phyloP scores from a whole-genome alignment of 2,113 vertebrate species.

The Chlorocebus sabaeus region DNA sequence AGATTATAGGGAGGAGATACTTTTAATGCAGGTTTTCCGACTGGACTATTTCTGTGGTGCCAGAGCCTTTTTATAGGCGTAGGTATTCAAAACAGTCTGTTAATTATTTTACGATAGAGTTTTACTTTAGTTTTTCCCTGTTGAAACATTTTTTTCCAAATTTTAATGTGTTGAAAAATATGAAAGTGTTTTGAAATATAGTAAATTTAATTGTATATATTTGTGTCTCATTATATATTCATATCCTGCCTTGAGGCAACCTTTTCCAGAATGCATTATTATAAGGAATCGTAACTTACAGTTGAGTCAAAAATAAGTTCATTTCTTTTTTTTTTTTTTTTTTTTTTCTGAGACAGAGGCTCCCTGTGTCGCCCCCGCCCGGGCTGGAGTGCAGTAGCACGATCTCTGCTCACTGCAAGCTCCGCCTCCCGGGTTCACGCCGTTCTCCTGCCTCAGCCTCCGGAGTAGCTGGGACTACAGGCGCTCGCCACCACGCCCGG shows the following conservation, averaged over 20 bases:
- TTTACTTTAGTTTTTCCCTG: not conserved
- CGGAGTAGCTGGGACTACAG: too few species aligned
- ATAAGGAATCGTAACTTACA: slow-evolving; percentile 1
- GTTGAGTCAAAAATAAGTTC: not conserved
- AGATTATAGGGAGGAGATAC: not conserved
- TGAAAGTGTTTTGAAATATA: not conserved
- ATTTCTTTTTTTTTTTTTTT: not conserved
- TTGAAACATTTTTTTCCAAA: not conserved
- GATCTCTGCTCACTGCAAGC: too few species aligned
- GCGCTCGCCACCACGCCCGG: fast-evolving
- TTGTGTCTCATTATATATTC: slow-evolving; percentile 6
- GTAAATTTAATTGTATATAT: not conserved
- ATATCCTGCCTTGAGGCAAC: not conserved
- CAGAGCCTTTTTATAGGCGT: not conserved
- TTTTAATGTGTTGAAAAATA: slow-evolving; percentile 27
- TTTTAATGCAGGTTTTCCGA: not conserved
- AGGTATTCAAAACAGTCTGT: not conserved
- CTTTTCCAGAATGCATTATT: slow-evolving; percentile 51
- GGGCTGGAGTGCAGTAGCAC: too few species aligned
- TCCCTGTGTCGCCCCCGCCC: too few species aligned
- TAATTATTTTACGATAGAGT: not conserved
- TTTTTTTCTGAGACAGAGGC: too few species aligned
- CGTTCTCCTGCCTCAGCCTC: too few species aligned
- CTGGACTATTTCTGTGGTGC: not conserved
- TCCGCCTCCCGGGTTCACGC: too few species aligned